These are phyloP conservation scores for Diglossa cyanea DNA, from an alignment of 2,797 vertebrate genomes.

Conservation along the genomic window DNA sequence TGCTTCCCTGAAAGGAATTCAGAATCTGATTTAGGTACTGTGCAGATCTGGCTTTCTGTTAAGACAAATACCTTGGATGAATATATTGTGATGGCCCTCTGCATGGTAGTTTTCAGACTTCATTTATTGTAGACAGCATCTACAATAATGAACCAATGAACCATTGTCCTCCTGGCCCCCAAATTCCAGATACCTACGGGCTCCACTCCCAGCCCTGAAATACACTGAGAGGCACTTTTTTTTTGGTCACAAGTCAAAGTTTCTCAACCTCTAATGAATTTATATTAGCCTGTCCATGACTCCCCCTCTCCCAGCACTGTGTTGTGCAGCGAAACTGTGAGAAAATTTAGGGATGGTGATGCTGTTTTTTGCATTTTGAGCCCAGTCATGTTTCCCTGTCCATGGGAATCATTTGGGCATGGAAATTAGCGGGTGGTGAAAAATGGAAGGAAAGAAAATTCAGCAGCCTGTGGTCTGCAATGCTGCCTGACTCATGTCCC, in stretches of 20 bases:
- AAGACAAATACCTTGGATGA: not conserved
- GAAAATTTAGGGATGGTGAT: not conserved
- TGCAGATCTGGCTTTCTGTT: not conserved
- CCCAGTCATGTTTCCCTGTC: not conserved
- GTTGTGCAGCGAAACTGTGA: not conserved
- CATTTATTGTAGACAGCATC: not conserved
- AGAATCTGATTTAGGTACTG: not conserved
- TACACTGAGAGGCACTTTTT: not conserved
- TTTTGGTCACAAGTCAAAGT: not conserved
- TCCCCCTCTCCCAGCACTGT: not conserved
- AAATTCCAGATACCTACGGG: not conserved
- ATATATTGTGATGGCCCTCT: not conserved
- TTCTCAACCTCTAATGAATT: not conserved
- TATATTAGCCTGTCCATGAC: not conserved
- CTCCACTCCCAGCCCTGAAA: not conserved
- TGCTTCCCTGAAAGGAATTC: not conserved
- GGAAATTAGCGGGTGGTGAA: not conserved
- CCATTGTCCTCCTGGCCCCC: accelerated
- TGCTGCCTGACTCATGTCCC: not conserved
- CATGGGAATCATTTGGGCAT: not conserved
- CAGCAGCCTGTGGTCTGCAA: accelerated
- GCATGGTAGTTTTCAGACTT: not conserved
- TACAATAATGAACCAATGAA: not conserved
- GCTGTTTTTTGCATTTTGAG: not conserved
- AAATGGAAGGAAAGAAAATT: not conserved